Evolutionary conservation across 2,113 vertebrate species (phyloP).

Genomic region (Laticauda laticaudata): DNA sequence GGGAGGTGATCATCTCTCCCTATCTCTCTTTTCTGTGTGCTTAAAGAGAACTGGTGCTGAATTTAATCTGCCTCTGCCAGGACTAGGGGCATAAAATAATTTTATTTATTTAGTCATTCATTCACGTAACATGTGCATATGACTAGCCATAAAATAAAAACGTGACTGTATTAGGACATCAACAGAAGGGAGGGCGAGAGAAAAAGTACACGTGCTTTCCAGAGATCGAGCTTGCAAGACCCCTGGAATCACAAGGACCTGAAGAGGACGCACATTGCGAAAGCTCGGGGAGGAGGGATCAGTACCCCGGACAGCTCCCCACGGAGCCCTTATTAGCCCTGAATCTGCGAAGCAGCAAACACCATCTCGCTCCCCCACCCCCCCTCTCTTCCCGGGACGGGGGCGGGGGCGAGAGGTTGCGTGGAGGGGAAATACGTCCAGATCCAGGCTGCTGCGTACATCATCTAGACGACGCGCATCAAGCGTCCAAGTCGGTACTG

Average conservation of each 20-base stretch:
- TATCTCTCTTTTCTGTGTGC: conserved; percentile 23
- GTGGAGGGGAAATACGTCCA: background rate
- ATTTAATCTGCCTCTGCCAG: conserved; percentile 32
- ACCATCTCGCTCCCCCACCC: background rate
- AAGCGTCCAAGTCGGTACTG: background rate
- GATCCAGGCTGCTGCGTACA: background rate
- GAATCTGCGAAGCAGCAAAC: background rate
- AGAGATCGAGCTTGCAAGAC: background rate
- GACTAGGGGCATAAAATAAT: background rate
- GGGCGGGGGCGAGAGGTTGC: background rate
- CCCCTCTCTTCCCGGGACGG: background rate
- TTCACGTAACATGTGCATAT: background rate
- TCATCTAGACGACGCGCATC: background rate
- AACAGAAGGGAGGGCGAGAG: background rate
- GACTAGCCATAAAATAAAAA: background rate
- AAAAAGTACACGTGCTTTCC: background rate
- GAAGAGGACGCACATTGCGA: background rate
- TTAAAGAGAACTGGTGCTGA: conserved; percentile 55
- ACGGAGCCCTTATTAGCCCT: background rate
- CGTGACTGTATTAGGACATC: background rate
- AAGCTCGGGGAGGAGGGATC: conserved; percentile 18
- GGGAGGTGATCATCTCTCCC: conserved; percentile 56
- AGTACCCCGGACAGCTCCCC: conserved; percentile 68
- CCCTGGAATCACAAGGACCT: background rate
- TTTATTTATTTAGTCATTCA: background rate